Base-by-base conservation (phyloP, 1,140 invertebrate species). In the Hycleus cichorii region DNA sequence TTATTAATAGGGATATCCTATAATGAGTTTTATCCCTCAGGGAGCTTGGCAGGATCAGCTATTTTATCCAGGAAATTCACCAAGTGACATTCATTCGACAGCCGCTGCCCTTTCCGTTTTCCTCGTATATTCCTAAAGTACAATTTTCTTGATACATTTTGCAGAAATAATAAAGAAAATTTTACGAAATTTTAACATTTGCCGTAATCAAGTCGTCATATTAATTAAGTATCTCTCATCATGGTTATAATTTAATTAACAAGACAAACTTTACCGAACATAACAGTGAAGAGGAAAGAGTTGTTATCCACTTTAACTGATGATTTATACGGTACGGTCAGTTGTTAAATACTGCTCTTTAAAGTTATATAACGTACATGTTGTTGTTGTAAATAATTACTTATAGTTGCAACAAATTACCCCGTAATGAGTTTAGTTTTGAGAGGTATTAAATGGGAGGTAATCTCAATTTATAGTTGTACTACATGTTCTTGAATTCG, bases 321-420 rank as follows among this genome's bases (percentile, higher is more conserved):
- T 66, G 64, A 66, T 66, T 66, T 66, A 66, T 64, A 54, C 47
- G 51, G 46, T 43, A 59, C 56, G 60, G 65, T 65, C 63, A 65
- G 59, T 57, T 55, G 65, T 65, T 67, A 65, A 67, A 58, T 55
- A 61, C 59, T 59, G 63, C 61, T 64, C 52, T 59, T 52, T 55
- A 61, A 62, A 54, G 49, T 61, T 59, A 47, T 57, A 57, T 60
- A 57, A 67, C 59, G 60, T 55, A 64, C 53, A 64, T 59, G 32
- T 32, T 32, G 62, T 53, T 56, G 56, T 55, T 57, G 57, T 62
- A 62, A 62, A 61, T 62, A 57, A 62, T 64, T 64, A 52, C 57
- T 57, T 54, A 60, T 60, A 63, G 55, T 60, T 62, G 25, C 44
- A 60, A 64, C 62, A 64, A 64, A 64, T 64, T 64, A 50, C 47